Evolutionary conservation across 2,888 invertebrate species (phyloP).

Genomic region (Phyllotreta cruciferae): DNA sequence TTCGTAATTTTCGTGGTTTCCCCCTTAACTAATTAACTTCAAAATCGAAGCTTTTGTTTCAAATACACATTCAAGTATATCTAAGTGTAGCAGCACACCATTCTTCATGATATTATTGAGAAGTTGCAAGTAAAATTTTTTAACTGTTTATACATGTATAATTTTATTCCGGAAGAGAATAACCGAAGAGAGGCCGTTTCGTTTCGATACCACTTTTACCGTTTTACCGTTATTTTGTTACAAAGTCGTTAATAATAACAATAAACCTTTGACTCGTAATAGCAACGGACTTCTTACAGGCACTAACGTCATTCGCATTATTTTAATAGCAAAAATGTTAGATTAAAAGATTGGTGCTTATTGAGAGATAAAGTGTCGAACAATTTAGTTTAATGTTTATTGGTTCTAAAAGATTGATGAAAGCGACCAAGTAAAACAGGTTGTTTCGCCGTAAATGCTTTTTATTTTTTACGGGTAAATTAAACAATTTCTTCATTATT

Average conservation of each 20-base stretch:
- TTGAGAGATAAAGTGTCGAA: constrained; percentile 13
- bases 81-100: too few species aligned
- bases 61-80: too few species aligned
- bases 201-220: not conserved
- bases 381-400: constrained; percentile 14
- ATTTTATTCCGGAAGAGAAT: constrained; percentile 24
- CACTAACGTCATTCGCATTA: constrained; percentile 7
- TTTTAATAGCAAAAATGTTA: constrained; percentile 13
- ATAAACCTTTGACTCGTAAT: constrained; percentile 12
- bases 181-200: constrained; percentile 8
- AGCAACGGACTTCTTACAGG: constrained; percentile 6
- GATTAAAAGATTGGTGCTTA: not conserved
- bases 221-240: constrained; percentile 6
- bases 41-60: too few species aligned
- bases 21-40: too few species aligned
- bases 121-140: too few species aligned
- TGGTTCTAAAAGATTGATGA: constrained; percentile 12
- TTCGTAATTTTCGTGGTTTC: too few species aligned
- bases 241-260: constrained; percentile 7
- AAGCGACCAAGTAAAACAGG: constrained; percentile 6
- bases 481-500: too few species aligned
- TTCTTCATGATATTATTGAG: too few species aligned
- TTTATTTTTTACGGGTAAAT: too few species aligned
- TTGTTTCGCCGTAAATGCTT: not conserved
- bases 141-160: too few species aligned